These are phyloP conservation scores for Phrynocephalus guinanensis DNA, from an alignment of 2,797 vertebrate species.

Conservation along the genomic window DNA sequence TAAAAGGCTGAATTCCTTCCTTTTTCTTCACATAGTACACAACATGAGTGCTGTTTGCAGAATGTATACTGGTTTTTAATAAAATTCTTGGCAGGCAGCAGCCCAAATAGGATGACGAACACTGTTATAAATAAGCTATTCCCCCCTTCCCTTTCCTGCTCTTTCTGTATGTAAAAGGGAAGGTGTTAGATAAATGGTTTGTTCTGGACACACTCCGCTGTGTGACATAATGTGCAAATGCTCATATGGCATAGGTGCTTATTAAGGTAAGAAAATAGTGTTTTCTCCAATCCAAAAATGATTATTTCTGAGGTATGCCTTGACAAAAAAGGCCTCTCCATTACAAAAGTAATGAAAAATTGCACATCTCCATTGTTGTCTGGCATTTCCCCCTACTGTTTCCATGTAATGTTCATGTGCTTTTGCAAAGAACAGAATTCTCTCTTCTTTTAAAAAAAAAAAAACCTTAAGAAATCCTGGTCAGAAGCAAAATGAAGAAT, in stretches of 20 bases:
- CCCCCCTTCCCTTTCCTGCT: slow-evolving; percentile 1
- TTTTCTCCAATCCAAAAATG: slow-evolving; percentile 57
- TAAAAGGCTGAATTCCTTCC: neutral
- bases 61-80: neutral
- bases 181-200: slow-evolving; percentile 2
- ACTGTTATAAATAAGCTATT: neutral
- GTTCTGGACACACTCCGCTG: slow-evolving; percentile 27
- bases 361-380: slow-evolving; percentile 44
- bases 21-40: neutral
- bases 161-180: neutral
- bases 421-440: slow-evolving; percentile 56
- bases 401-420: slow-evolving; percentile 46
- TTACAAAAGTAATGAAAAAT: slow-evolving; percentile 59
- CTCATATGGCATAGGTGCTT: neutral
- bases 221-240: slow-evolving; percentile 22
- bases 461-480: neutral
- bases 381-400: slow-evolving; percentile 45
- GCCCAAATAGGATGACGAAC: neutral
- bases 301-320: slow-evolving; percentile 43
- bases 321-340: slow-evolving; percentile 60
- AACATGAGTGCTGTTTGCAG: neutral
- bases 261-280: slow-evolving; percentile 33
- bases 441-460: neutral
- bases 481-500: slow-evolving; percentile 57
- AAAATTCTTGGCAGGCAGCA: neutral